Percentiles rank a stretch among this genome's conserved stretches.
These are phyloP conservation scores for Teleogryllus occipitalis DNA, from an alignment of 1,140 invertebrate species.

Conservation along the genomic window DNA sequence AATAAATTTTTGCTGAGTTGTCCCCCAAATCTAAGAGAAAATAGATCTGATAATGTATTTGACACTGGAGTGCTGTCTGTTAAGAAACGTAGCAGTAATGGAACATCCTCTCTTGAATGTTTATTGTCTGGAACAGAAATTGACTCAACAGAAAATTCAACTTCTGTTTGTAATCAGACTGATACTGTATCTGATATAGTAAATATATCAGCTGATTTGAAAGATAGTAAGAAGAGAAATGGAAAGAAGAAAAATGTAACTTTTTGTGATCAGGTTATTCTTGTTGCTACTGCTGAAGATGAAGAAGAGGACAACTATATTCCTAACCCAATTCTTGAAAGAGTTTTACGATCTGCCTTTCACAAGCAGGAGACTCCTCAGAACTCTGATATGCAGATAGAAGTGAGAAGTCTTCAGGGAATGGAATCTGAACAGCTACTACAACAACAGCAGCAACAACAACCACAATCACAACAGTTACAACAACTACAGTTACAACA, in stretches of 20 bases:
- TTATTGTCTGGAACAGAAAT: conserved; percentile 13
- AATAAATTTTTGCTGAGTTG: conserved; percentile 10
- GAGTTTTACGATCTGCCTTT: conserved; percentile 71
- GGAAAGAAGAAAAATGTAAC: conserved; percentile 86
- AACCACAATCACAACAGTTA: background rate
- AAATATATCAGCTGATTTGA: conserved; percentile 24
- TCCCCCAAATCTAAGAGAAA: conserved; percentile 10
- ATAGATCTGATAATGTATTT: conserved; percentile 9
- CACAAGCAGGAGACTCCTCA: conserved; percentile 34
- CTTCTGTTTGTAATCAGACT: conserved; percentile 23
- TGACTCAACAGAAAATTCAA: conserved; percentile 15
- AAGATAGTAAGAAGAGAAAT: conserved; percentile 43
- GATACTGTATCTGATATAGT: conserved; percentile 25
- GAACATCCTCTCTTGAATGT: conserved; percentile 10
- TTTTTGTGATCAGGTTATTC: conserved; percentile 85
- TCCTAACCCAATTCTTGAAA: conserved; percentile 81
- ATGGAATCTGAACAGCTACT: background rate
- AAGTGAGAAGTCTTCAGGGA: conserved; percentile 8
- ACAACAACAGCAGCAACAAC: conserved; percentile 9
- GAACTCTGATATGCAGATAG: conserved; percentile 10
- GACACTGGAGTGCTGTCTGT: conserved; percentile 14
- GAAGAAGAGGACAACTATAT: conserved; percentile 83
- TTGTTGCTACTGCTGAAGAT: conserved; percentile 85
- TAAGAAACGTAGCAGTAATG: conserved; percentile 10
- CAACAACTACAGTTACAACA: background rate